Conservation (phyloP, 2,797 vertebrate genomes). For the Anas georgica region DNA sequence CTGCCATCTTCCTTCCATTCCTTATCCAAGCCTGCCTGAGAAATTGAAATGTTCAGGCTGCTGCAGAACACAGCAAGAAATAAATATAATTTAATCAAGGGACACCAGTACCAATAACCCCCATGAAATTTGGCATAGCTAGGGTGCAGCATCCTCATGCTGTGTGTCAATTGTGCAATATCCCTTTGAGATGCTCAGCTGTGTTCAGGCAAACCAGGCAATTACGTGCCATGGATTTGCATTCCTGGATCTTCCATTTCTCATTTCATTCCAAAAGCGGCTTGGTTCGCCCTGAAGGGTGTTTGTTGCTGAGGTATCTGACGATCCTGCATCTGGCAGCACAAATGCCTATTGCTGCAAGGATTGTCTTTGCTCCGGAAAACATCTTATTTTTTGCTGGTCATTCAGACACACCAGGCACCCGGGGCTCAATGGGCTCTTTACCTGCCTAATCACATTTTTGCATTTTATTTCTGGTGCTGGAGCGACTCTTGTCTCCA, state of each 20-base stretch:
- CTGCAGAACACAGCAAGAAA: neutral
- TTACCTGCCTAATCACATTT: fast-evolving
- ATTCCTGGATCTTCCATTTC: neutral
- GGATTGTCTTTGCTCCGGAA: neutral
- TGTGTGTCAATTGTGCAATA: fast-evolving
- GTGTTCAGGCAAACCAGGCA: neutral
- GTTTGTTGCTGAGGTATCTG: neutral
- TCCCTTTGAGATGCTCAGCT: neutral
- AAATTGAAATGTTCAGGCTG: neutral
- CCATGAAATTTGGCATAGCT: neutral
- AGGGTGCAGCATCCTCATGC: neutral
- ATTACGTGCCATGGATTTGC: neutral
- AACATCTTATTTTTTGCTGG: neutral
- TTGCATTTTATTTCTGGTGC: neutral
- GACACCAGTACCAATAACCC: neutral
- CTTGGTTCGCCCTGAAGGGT: neutral
- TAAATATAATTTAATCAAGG: constrained; percentile 3
- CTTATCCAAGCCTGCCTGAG: neutral
- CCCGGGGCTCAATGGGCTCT: fast-evolving
- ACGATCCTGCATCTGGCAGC: neutral
- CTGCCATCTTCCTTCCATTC: neutral
- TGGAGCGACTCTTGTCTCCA: neutral
- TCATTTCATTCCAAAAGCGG: neutral
- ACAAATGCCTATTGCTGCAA: neutral
- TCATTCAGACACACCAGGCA: fast-evolving